Conservation (phyloP, 1,140 invertebrate species). For the Adelges cooleyi region DNA sequence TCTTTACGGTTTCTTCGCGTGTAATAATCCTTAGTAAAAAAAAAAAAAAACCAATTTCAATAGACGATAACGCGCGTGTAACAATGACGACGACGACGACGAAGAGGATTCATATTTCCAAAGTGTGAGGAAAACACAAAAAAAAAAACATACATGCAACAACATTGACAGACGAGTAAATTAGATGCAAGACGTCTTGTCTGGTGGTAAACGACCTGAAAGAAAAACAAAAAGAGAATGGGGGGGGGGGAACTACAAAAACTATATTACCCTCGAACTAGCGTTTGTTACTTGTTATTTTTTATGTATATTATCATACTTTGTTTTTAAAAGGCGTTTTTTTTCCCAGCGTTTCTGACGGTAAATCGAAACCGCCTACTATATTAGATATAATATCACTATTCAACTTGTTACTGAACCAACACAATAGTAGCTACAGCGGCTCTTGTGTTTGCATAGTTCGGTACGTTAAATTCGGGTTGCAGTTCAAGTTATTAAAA, state of each 20-base stretch:
- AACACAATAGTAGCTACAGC: too few species aligned
- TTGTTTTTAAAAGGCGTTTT: too few species aligned
- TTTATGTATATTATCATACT: too few species aligned
- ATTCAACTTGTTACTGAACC: too few species aligned
- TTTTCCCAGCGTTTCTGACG: too few species aligned
- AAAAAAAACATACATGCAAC: not conserved
- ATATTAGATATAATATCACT: too few species aligned
- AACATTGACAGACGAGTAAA: slow-evolving; percentile 22
- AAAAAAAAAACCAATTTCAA: not conserved
- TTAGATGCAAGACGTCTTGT: slow-evolving; percentile 20
- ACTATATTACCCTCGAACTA: not conserved
- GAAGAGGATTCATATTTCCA: slow-evolving; percentile 3
- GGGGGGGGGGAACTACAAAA: too few species aligned
- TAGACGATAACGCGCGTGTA: slow-evolving; percentile 20
- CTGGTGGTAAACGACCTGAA: not conserved
- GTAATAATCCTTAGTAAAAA: slow-evolving; percentile 19
- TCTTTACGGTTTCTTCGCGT: not conserved
- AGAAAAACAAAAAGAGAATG: not conserved
- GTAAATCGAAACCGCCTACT: too few species aligned
- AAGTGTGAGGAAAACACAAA: not conserved
- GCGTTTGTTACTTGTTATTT: not conserved
- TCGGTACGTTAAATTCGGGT: too few species aligned
- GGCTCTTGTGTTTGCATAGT: too few species aligned
- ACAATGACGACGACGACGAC: slow-evolving; percentile 4
- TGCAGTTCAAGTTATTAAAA: too few species aligned